Base-by-base conservation (phyloP, 2,113 vertebrate genomes). In the Cheirogaleus medius region DNA sequence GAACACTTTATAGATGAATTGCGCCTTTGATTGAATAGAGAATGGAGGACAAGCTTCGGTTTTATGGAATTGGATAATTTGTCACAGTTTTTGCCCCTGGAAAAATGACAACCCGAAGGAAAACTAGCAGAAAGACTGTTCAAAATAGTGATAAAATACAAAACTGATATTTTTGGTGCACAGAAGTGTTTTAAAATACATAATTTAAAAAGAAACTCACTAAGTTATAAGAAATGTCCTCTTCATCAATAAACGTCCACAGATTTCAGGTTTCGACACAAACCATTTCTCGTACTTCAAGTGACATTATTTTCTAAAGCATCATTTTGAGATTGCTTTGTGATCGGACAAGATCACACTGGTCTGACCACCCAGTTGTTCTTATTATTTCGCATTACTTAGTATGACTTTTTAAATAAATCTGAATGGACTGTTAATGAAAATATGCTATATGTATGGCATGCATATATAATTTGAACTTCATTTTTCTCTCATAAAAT, bases 51-150 rank as follows among this genome's bases (percentile, higher is more conserved):
- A 94, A 77, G 96, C 92, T 98, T 98, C 71, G 80, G n/a, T 96
- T 96, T 27, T 15, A 58, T 8, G n/a, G 90, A 98, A 98, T 97
- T 98, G 98, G 97, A 97, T 98, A 96, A 98, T 98, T 98, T 98
- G 97, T 99, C 98, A 99, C 18, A 90, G 97, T 97, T 97, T 94
- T 93, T 98, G 97, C 89, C 97, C 95, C 96, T 97, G 85, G 94
- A 98, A 97, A 98, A 98, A 97, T 96, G 97, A 98, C 95, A 97
- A 96, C 97, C 86, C 63, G 91, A 95, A 98, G 96, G 96, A 98
- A 97, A 98, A 76, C 84, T 27, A 94, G 69, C 54, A 20, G 88
- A 96, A 97, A 92, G 25, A 21, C 52, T 64, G 78, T 77, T 49
- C 29, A 76, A 60, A 91, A 74, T 71, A 87, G 44, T 49, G 80